Evolutionary conservation across 2,797 vertebrate species (phyloP), one percentile per base, ranked within the genome.

Genomic region (Eidolon dupreanum): DNA sequence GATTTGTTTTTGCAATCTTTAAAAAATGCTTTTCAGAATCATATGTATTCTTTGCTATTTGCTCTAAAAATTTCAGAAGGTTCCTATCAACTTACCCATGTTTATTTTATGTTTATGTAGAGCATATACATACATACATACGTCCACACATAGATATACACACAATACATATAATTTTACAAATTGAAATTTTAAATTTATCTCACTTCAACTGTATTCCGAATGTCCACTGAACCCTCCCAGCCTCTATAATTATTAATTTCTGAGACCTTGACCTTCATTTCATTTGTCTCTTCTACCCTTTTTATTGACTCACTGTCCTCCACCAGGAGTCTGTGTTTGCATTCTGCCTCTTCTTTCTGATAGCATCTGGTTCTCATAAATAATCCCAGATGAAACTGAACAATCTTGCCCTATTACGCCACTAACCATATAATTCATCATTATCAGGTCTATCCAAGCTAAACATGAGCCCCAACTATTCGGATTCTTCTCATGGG

Each of bases 361-460:
- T 87, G 79, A 46, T n/a, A 57, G 65, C 55, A 78, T 91, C 74
- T 96, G 63, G 41, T 94, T 96, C 55, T 87, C 81, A 91, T 96
- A 83, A 97, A 95, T 88, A 94, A 38, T 84, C 28, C 88, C 46
- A 75, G 53, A 89, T 84, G 74, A 88, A 61, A 75, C 5, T 53
- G 33, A 75, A 41, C 28, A 86, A 46, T 83, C 71, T 75, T 81
- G 2, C 53, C 19, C 38, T 86, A 19, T 73, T 63, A 74, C 0
- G 0, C 73, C 63, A 85, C 78, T 68, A 17, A 59, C 59, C 38
- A 51, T 79, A 51, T 73, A 85, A 94, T 93, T 79, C 86, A 86
- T 85, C 82, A 74, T 95, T 90, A 96, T 97, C 78, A 92, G 81
- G 81, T 70, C 61, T 10, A 22, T 75, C 24, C 26, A 49, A 53